Conservation (phyloP, 1,140 invertebrate genomes). For the Ostrea edulis region DNA sequence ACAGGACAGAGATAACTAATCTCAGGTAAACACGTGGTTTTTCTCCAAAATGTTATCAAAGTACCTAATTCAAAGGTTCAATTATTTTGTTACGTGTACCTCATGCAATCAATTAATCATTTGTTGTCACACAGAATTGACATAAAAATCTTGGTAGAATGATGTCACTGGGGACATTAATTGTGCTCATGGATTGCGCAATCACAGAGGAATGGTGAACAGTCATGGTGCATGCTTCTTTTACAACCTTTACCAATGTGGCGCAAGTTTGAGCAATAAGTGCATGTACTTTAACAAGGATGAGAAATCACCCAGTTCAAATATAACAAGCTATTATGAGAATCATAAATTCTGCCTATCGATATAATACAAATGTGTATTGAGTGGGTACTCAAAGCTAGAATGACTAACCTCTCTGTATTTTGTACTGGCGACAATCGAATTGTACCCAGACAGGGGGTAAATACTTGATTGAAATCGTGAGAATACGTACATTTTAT, state of each 20-base stretch:
- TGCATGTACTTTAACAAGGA: slow-evolving; percentile 5
- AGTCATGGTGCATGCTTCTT: not conserved
- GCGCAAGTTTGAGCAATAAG: not conserved
- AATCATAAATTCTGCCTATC: not conserved
- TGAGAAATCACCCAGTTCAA: not conserved
- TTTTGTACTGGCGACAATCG: not conserved
- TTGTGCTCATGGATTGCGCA: slow-evolving; percentile 4
- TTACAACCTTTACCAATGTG: not conserved
- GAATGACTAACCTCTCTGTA: not conserved
- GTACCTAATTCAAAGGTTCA: slow-evolving; percentile 15
- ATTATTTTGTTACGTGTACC: not conserved
- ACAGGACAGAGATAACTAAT: not conserved
- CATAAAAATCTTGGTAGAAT: not conserved
- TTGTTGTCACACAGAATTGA: slow-evolving; percentile 1
- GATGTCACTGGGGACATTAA: not conserved
- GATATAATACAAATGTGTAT: not conserved
- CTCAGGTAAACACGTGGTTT: slow-evolving; percentile 21
- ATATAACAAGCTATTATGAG: not conserved
- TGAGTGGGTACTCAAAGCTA: not conserved
- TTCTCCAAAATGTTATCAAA: slow-evolving; percentile 21
- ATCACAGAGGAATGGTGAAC: not conserved
- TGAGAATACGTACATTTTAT: not conserved
- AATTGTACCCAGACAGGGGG: not conserved
- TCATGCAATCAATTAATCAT: no score
- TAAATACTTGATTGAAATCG: not conserved